These are phyloP conservation scores for Tetragnatha versicolor DNA, from an alignment of 1,140 invertebrate species.

Conservation along the genomic window DNA sequence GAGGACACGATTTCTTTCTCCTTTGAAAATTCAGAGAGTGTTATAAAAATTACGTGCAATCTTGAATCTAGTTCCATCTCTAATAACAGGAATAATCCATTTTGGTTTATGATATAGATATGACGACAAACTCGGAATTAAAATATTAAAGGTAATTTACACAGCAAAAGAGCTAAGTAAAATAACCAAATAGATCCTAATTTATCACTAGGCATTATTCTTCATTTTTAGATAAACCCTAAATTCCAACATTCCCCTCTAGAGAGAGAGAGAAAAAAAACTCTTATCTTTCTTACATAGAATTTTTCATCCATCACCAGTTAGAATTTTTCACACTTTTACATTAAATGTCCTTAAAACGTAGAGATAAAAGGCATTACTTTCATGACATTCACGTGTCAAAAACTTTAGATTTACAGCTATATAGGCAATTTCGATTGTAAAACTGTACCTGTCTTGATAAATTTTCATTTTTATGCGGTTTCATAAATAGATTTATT, in stretches of 20 bases:
- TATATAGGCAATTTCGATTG: slow-evolving; percentile 5
- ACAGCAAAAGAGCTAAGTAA: neutral
- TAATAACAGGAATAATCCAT: no score
- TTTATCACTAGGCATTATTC: slow-evolving; percentile 34
- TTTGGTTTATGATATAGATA: no score
- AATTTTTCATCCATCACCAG: slow-evolving; percentile 27
- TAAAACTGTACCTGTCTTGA: no score
- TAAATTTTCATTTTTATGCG: no score
- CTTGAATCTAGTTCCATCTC: no score
- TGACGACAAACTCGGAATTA: slow-evolving; percentile 5
- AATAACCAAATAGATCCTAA: slow-evolving; percentile 27
- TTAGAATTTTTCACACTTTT: slow-evolving; percentile 1
- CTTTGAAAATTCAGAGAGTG: no score
- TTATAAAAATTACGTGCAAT: no score
- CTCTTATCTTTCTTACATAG: slow-evolving; percentile 36
- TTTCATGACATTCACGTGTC: slow-evolving; percentile 19
- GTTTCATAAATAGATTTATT: no score
- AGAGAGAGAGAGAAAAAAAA: slow-evolving; percentile 20
- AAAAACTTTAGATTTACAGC: slow-evolving; percentile 28
- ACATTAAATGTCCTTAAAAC: slow-evolving; percentile 42
- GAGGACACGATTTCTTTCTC: no score
- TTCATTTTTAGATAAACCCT: slow-evolving; percentile 19
- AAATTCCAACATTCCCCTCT: neutral
- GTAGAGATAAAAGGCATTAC: slow-evolving; percentile 48
- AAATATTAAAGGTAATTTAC: slow-evolving; percentile 30